Conservation (phyloP, 2,888 invertebrate species). For the Lampropteryx suffumata region DNA sequence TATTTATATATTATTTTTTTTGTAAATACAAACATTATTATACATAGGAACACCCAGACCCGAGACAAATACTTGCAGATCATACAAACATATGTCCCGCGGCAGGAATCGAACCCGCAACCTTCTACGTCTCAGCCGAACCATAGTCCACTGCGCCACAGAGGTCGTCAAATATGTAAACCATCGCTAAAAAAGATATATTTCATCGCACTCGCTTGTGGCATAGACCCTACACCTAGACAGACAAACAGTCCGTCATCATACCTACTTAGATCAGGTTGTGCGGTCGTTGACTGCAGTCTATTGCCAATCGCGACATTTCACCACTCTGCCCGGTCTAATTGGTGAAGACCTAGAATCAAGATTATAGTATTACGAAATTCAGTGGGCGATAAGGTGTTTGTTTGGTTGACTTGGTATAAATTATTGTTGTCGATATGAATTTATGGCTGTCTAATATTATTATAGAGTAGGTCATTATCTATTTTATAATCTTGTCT, state of each 20-base stretch:
- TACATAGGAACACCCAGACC: too few relatives aligned
- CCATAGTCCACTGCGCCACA: too few relatives aligned
- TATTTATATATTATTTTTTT: too few relatives aligned
- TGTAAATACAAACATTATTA: too few relatives aligned
- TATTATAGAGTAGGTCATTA: conserved; percentile 8
- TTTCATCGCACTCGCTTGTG: neutral
- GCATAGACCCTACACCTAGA: conserved; percentile 18
- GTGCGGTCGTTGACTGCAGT: conserved; percentile 57
- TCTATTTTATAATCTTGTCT: too few relatives aligned
- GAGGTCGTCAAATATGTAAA: too few relatives aligned
- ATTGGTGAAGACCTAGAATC: conserved; percentile 71
- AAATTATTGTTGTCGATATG: conserved; percentile 13
- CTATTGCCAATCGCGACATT: conserved; percentile 75
- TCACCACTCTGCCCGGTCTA: conserved; percentile 53
- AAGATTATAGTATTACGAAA: conserved; percentile 41
- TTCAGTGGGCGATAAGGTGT: conserved; percentile 14
- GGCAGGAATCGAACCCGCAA: too few relatives aligned
- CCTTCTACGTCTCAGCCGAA: too few relatives aligned
- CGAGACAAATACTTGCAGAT: too few relatives aligned
- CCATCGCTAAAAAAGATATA: too few relatives aligned
- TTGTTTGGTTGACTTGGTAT: conserved; percentile 10
- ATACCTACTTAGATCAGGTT: conserved; percentile 60
- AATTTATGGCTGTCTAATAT: conserved; percentile 7
- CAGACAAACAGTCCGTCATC: conserved; percentile 74
- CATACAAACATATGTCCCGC: too few relatives aligned